These are phyloP conservation scores for Drosophila orena DNA, from an alignment of 1,140 invertebrate genomes.

Conservation along the genomic window DNA sequence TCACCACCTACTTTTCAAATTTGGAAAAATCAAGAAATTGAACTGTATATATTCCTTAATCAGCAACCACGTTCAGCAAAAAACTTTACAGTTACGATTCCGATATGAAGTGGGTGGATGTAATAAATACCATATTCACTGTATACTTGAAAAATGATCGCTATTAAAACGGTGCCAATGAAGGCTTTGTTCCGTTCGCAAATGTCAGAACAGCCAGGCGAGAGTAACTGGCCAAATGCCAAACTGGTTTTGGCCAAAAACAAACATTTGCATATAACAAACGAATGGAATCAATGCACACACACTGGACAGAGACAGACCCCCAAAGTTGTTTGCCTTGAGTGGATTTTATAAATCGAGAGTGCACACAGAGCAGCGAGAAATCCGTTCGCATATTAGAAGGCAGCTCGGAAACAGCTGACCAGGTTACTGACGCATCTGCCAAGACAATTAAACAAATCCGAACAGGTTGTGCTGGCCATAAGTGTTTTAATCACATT, in stretches of 20 bases:
- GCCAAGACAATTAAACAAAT: conserved; percentile 18
- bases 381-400: conserved; percentile 24
- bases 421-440: conserved; percentile 55
- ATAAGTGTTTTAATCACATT: conserved; percentile 24
- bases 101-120: conserved; percentile 18
- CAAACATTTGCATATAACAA: conserved; percentile 58
- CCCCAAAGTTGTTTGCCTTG: conserved; percentile 58
- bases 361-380: conserved; percentile 11
- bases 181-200: conserved; percentile 52
- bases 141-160: conserved; percentile 16
- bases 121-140: conserved; percentile 13
- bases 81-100: conserved; percentile 25
- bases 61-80: neutral
- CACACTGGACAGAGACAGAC: conserved; percentile 28
- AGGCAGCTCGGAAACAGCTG: conserved; percentile 26
- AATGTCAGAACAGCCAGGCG: conserved; percentile 43
- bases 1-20: neutral
- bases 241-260: conserved; percentile 57
- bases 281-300: conserved; percentile 59
- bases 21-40: neutral
- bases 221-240: conserved; percentile 47
- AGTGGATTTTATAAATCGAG: conserved; percentile 10
- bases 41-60: neutral
- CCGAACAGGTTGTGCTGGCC: conserved; percentile 30
- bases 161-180: conserved; percentile 52